phyloP scores from a whole-genome alignment of 2,888 invertebrate genomes.

The Rhogogaster chlorosoma region DNA sequence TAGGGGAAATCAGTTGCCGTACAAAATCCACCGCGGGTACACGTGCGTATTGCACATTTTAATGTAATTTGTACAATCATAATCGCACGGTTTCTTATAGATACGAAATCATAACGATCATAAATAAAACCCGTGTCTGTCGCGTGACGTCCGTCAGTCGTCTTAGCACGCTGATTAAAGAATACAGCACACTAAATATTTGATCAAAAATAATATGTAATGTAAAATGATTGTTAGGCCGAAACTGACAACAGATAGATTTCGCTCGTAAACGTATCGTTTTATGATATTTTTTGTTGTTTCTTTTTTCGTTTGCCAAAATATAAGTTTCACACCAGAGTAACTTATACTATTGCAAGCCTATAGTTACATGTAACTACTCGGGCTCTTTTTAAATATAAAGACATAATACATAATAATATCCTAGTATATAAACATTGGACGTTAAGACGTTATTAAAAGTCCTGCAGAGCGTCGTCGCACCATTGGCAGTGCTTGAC shows the following conservation, averaged over 20 bases:
- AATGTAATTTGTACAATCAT: conserved; percentile 14
- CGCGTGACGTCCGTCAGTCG: conserved; percentile 5
- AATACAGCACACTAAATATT: not conserved
- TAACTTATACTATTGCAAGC: not conserved
- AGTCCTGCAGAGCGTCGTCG: not conserved
- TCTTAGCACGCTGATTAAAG: not conserved
- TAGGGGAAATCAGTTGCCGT: conserved; percentile 72
- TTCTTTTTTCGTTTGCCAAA: not conserved
- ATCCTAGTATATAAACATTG: not conserved
- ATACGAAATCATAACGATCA: not conserved
- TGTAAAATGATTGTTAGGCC: conserved; percentile 28
- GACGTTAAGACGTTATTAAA: not conserved
- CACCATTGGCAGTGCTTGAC: conserved; percentile 9
- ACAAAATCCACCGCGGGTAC: conserved; percentile 68
- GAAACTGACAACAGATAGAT: conserved; percentile 10
- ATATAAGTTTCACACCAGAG: not conserved
- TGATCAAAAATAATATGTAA: conserved; percentile 1
- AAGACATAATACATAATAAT: not conserved
- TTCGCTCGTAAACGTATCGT: conserved; percentile 36
- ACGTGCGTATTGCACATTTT: conserved; percentile 57
- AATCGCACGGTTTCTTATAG: not conserved
- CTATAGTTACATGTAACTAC: not conserved
- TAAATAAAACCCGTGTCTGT: not conserved
- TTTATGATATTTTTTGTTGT: not conserved
- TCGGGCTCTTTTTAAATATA: not conserved